Conservation (phyloP, 2,113 vertebrate genomes). For the Pygoscelis adeliae region DNA sequence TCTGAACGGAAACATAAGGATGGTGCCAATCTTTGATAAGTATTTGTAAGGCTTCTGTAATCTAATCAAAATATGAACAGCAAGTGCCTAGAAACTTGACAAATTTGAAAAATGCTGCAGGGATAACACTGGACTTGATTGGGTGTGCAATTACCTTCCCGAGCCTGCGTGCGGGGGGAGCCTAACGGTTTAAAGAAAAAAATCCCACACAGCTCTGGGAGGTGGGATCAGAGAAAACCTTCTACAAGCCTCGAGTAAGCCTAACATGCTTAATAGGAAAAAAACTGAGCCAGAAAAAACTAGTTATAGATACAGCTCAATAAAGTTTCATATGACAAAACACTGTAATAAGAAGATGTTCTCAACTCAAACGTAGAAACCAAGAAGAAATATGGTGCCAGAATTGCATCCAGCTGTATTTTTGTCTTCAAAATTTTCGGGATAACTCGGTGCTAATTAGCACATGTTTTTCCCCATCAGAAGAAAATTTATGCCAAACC, state of each 20-base stretch:
- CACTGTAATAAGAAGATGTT: neutral
- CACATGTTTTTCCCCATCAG: neutral
- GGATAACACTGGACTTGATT: neutral
- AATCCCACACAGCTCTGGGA: neutral
- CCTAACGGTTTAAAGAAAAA: neutral
- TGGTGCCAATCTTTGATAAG: neutral
- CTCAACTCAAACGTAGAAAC: neutral
- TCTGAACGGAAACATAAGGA: neutral
- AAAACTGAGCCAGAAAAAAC: neutral
- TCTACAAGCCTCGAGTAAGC: neutral
- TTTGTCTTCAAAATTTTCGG: slow-evolving; percentile 2
- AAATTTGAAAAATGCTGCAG: neutral
- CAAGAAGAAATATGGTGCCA: neutral
- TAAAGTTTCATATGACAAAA: slow-evolving; percentile 1
- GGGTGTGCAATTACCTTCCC: neutral
- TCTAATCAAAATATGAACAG: neutral
- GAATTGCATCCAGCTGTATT: slow-evolving; percentile 1
- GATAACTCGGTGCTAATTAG: slow-evolving; percentile 37
- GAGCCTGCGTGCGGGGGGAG: rapidly evolving
- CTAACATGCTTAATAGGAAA: neutral
- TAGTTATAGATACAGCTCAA: neutral
- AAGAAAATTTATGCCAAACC: neutral
- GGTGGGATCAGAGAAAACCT: neutral
- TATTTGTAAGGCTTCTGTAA: neutral
- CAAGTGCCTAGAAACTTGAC: neutral